Conservation (phyloP, 2,113 vertebrate species). For the Ivindomyrus marchei region DNA sequence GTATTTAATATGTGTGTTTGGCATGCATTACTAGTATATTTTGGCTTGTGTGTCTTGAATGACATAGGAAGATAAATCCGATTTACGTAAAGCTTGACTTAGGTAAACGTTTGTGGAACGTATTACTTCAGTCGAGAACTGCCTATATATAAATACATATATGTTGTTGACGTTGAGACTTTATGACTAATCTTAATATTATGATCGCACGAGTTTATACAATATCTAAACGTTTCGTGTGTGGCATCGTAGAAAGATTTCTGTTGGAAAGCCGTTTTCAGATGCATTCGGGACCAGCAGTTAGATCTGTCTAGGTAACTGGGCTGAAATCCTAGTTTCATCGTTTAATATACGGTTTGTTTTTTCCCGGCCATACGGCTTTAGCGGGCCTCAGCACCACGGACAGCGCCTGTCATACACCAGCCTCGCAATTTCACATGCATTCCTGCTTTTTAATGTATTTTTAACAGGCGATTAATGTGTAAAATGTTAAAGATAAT, state of each 20-base stretch:
- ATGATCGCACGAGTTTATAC: neutral
- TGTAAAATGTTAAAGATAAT: neutral
- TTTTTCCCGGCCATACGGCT: neutral
- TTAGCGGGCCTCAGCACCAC: slow-evolving; percentile 28
- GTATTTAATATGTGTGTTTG: neutral
- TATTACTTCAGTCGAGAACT: neutral
- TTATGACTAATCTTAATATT: neutral
- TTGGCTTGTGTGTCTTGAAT: neutral
- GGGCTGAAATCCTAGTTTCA: neutral
- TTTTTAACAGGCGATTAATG: neutral
- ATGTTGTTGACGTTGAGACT: neutral
- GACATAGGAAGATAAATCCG: neutral
- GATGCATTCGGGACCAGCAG: neutral
- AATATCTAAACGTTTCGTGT: neutral
- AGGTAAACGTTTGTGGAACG: neutral
- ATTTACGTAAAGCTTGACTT: neutral
- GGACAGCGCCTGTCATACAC: slow-evolving; percentile 21
- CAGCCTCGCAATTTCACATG: neutral
- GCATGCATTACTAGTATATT: neutral
- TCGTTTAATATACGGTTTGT: neutral
- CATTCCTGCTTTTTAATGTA: neutral
- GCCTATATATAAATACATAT: neutral
- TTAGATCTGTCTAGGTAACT: neutral
- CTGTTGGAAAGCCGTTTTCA: neutral
- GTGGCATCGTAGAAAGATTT: neutral